These are phyloP conservation scores for Orius laevigatus DNA, from an alignment of 1,140 invertebrate genomes.

Conservation along the genomic window DNA sequence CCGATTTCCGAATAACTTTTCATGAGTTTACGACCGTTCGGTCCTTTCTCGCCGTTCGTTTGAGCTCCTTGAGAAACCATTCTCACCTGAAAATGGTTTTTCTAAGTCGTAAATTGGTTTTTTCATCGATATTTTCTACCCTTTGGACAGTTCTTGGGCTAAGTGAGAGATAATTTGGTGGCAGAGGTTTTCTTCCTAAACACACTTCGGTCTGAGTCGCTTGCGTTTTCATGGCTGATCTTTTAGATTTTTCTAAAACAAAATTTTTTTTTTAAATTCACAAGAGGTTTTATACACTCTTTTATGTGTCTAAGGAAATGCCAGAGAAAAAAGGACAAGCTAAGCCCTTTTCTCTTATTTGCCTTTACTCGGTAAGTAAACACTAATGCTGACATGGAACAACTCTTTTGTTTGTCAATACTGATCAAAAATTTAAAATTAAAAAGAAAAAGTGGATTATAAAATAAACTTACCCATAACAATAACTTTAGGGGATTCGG, in stretches of 20 bases:
- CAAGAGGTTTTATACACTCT: no score
- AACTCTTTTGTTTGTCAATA: background rate
- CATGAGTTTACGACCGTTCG: slow-evolving; percentile 50
- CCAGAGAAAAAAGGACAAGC: background rate
- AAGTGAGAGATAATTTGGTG: slow-evolving; percentile 53
- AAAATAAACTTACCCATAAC: slow-evolving; percentile 24
- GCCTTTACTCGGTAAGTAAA: background rate
- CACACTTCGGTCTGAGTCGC: slow-evolving; percentile 78
- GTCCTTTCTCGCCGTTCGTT: slow-evolving; percentile 53
- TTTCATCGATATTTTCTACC: slow-evolving; percentile 27
- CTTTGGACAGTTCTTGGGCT: slow-evolving; percentile 51
- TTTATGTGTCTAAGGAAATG: no score
- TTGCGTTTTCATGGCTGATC: slow-evolving; percentile 77
- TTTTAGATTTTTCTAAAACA: slow-evolving; percentile 57
- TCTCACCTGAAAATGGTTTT: slow-evolving; percentile 39
- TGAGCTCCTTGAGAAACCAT: slow-evolving; percentile 80
- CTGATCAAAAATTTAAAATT: background rate
- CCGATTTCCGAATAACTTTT: slow-evolving; percentile 70
- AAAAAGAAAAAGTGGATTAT: background rate
- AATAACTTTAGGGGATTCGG: slow-evolving; percentile 24
- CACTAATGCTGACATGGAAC: background rate
- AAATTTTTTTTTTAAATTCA: background rate
- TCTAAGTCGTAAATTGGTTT: background rate
- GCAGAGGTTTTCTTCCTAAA: slow-evolving; percentile 44
- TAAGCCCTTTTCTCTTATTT: background rate